Evolutionary conservation across 2,113 vertebrate genomes (phyloP), one percentile per base, ranked within the genome.

Genomic region (Indicator indicator): DNA sequence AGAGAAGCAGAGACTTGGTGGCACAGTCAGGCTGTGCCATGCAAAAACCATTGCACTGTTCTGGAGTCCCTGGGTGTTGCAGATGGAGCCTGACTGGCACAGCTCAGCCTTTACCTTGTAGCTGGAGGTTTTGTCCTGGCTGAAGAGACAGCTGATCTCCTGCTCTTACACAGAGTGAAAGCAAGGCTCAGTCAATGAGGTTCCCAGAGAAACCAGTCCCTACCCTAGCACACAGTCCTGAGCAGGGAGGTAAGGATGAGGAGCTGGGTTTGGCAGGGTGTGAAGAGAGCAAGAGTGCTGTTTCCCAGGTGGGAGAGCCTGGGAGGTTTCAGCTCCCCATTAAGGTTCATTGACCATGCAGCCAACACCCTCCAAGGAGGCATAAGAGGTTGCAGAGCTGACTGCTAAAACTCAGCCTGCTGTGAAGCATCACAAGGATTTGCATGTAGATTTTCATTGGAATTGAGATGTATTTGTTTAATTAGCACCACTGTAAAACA

Each of bases 381-480:
- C 88, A 78, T 59, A 96, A 96, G 97, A 90, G 94, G 95, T 85
- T 95, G 95, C 86, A 28, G 86, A 95, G 54, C 93, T 11, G 10
- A 92, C 94, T 95, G 96, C 94, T 96, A 96, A 93, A 96, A 94
- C 74, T 84, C 91, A 96, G 95, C 96, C 95, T 96, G 96, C 95
- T 97, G 97, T 92, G 96, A 97, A 97, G 92, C 94, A 88, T 97
- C 96, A 92, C 94, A 95, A 73, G 62, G 85, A 95, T 97, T 97
- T 95, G 84, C 96, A 92, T 97, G 96, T 97, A 97, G 96, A 97
- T 97, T 97, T 98, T 97, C 97, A 97, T 96, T 86, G 80, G 94
- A 96, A 97, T 95, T 96, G 95, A 97, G 97, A 97, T 97, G 93
- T 97, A 96, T 97, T 97, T 97, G 97, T 97, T 98, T 98, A 97